Percentiles rank a stretch among this genome's conserved stretches.
These are phyloP conservation scores for Mylabris sibirica DNA, from an alignment of 2,888 invertebrate species.

Conservation along the genomic window DNA sequence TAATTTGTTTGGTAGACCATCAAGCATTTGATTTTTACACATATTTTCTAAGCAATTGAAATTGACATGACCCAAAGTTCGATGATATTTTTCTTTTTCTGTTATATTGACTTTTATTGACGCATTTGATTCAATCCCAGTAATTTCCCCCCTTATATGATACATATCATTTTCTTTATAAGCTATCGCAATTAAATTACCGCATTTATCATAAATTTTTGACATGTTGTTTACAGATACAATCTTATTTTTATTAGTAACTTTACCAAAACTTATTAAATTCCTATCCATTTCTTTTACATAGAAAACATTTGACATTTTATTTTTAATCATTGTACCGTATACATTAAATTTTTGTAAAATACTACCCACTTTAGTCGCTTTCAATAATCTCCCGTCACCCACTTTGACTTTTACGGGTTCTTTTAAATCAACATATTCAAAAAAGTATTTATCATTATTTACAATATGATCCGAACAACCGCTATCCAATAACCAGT, in stretches of 20 bases:
- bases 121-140: conserved; percentile 18
- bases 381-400: conserved; percentile 26
- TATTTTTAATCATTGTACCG: not conserved
- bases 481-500: conserved; percentile 32
- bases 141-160: conserved; percentile 9
- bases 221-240: conserved; percentile 30
- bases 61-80: conserved; percentile 41
- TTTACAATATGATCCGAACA: conserved; percentile 37
- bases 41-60: conserved; percentile 39
- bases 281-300: conserved; percentile 38
- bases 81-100: conserved; percentile 41
- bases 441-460: conserved; percentile 29
- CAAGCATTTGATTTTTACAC: conserved; percentile 32
- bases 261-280: conserved; percentile 37
- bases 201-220: conserved; percentile 32
- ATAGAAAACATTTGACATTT: conserved; percentile 24
- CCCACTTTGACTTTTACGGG: conserved; percentile 32
- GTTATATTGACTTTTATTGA: conserved; percentile 25
- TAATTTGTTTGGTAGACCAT: conserved; percentile 36
- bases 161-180: conserved; percentile 9
- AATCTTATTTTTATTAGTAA: conserved; percentile 36
- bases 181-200: conserved; percentile 34
- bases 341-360: not conserved
- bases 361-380: conserved; percentile 31
- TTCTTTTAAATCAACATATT: conserved; percentile 26